phyloP scores from a whole-genome alignment of 2,797 vertebrate species.

The Pterois miles region DNA sequence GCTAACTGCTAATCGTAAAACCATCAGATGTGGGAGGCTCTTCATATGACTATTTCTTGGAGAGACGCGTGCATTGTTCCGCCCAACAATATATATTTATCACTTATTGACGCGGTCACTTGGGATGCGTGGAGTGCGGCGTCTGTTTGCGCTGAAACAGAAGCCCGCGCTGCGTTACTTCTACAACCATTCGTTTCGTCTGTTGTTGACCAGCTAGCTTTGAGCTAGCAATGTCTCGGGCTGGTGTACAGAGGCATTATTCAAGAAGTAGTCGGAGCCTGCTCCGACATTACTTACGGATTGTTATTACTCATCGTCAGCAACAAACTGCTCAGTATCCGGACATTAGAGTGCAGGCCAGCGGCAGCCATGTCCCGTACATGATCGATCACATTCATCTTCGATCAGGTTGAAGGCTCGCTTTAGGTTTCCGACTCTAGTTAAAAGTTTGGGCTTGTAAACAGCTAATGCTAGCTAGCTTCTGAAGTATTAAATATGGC shows the following conservation, averaged over 20 bases:
- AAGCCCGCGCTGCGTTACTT: rapidly evolving
- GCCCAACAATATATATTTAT: too few species aligned
- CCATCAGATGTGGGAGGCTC: background rate
- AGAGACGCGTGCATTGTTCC: background rate
- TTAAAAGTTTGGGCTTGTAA: conserved; percentile 44
- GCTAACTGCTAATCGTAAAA: background rate
- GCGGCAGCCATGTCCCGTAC: conserved; percentile 97
- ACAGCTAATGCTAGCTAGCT: conserved; percentile 63
- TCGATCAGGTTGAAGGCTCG: background rate
- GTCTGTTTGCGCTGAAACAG: background rate
- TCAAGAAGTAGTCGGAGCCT: conserved; percentile 65
- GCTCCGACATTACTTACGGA: conserved; percentile 87
- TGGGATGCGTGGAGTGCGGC: rapidly evolving
- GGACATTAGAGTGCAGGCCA: conserved; percentile 97
- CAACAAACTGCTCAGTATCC: conserved; percentile 94
- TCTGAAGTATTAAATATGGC: conserved; percentile 77
- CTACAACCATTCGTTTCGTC: background rate
- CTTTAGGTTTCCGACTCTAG: background rate
- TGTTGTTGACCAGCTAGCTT: background rate
- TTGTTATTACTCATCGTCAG: conserved; percentile 99
- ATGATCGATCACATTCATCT: conserved; percentile 96
- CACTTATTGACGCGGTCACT: rapidly evolving
- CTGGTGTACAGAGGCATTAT: background rate
- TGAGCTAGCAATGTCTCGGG: background rate
- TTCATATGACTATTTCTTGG: conserved; percentile 34